phyloP scores from a whole-genome alignment of 2,888 invertebrate genomes.

The Heteromyza rotundicornis region DNA sequence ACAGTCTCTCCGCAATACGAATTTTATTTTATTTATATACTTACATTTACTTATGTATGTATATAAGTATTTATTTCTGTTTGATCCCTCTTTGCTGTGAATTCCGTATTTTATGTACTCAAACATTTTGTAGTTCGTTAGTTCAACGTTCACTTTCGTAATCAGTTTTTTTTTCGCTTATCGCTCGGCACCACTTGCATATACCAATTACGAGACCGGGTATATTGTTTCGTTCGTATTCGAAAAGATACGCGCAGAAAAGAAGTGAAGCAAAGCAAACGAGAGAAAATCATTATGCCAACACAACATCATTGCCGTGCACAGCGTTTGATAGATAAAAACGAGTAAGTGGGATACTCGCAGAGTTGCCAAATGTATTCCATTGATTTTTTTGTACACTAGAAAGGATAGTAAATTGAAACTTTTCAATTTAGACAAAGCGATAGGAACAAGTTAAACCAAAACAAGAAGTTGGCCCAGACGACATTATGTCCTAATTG shows the following conservation, averaged over 20 bases:
- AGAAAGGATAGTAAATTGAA: too few species aligned
- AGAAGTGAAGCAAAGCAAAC: not conserved
- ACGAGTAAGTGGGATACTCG: not conserved
- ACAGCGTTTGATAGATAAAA: constrained; percentile 1
- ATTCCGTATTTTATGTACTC: not conserved
- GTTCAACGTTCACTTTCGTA: not conserved
- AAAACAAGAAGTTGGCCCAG: too few species aligned
- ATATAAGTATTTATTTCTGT: too few species aligned
- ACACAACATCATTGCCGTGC: not conserved
- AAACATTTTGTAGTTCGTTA: too few species aligned
- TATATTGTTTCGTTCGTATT: not conserved
- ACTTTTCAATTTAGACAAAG: too few species aligned
- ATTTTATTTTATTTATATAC: too few species aligned
- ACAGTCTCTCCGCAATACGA: too few species aligned
- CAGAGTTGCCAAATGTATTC: not conserved
- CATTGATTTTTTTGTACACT: not conserved
- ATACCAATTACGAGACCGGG: not conserved
- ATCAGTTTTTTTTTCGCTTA: not conserved
- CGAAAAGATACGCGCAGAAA: not conserved
- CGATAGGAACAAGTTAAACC: too few species aligned
- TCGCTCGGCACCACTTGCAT: not conserved
- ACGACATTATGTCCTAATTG: too few species aligned
- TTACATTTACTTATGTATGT: too few species aligned
- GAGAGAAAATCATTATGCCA: not conserved
- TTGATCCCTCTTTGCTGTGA: not conserved